Conservation (phyloP, 2,797 vertebrate genomes). For the Protonibea diacanthus region DNA sequence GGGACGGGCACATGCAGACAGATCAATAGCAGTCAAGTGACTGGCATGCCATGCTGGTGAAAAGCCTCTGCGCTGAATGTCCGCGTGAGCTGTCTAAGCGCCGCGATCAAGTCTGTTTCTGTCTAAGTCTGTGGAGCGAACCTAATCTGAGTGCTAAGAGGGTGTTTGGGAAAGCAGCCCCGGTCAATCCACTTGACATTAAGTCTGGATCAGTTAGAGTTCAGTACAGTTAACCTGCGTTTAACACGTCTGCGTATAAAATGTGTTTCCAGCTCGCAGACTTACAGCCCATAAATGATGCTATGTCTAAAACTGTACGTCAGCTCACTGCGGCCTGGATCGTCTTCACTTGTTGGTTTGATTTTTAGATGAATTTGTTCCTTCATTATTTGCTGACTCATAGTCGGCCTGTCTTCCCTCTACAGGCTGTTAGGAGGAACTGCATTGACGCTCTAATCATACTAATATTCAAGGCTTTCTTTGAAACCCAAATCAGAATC, state of each 20-base stretch:
- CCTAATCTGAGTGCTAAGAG: slow-evolving; percentile 47
- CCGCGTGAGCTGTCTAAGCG: slow-evolving; percentile 26
- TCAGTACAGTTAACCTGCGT: slow-evolving; percentile 47
- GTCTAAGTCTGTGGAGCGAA: slow-evolving; percentile 2
- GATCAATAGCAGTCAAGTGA: slow-evolving; percentile 35
- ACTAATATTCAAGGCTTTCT: too few species aligned
- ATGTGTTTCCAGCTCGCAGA: slow-evolving; percentile 1
- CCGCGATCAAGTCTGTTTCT: slow-evolving; percentile 26
- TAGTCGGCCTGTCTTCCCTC: not conserved
- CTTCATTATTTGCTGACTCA: not conserved
- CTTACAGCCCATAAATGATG: not conserved
- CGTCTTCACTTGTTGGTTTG: not conserved
- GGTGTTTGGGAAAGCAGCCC: slow-evolving; percentile 30
- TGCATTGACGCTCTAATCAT: not conserved
- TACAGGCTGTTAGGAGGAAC: not conserved
- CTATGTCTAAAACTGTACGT: not conserved
- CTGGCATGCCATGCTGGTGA: slow-evolving; percentile 35
- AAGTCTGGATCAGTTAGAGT: slow-evolving; percentile 31
- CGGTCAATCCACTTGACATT: slow-evolving; percentile 30
- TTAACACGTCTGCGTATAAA: slow-evolving; percentile 41
- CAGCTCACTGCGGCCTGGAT: not conserved
- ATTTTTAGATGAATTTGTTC: not conserved
- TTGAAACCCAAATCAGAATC: too few species aligned
- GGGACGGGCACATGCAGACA: slow-evolving; percentile 27
- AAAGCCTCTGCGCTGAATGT: slow-evolving; percentile 37